Base-by-base conservation (phyloP, 2,888 invertebrate genomes). In the Nomada hirtipes region DNA sequence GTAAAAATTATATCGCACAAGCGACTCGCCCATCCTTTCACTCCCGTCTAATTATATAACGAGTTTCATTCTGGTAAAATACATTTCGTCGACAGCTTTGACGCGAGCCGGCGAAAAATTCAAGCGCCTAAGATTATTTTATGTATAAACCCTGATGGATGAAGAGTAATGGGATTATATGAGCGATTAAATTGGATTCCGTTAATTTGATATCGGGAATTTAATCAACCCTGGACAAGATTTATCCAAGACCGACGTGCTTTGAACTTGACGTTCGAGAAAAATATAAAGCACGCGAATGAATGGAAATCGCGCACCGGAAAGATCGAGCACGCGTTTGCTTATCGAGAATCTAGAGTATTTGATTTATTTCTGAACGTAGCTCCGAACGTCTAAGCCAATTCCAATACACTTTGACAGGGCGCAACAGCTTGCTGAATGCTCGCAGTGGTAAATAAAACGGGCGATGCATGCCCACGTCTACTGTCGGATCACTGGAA, bases 401-500 rank as follows among this genome's bases (percentile, higher is more conserved):
- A 75, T 75, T 59, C 53, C 60, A 26, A 74, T 68, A 67, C 36
- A n/a, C 59, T 77, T 78, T 59, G 75, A 77, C 59, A 64, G 64
- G 47, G 61, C 67, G 84, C 80, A 84, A 84, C 84, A 84, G 83
- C 68, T 74, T 84, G 65, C 69, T 44, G 76, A 80, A 76, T 71
- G 73, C 71, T 76, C 64, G 71, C 59, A 11, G 60, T 29, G 44
- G 69, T 63, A 70, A 77, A 76, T 73, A 80, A 73, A 82, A 60
- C 64, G 72, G 69, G 72, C 76, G 80, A 70, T 70, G 61, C 57
- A 55, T 53, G 70, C 61, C 55, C 52, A 18, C 60, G 68, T 68
- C 36, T 81, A 81, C 73, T 53, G 74, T 61, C 65, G 67, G 72
- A 68, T 52, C 72, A 53, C 2, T 42, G 70, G 70, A 67, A 82